A percentile compares a stretch with the other conserved stretches of the same genome.
These are phyloP conservation scores for Sandelia bainsii DNA, from an alignment of 2,797 vertebrate species.

Conservation along the genomic window DNA sequence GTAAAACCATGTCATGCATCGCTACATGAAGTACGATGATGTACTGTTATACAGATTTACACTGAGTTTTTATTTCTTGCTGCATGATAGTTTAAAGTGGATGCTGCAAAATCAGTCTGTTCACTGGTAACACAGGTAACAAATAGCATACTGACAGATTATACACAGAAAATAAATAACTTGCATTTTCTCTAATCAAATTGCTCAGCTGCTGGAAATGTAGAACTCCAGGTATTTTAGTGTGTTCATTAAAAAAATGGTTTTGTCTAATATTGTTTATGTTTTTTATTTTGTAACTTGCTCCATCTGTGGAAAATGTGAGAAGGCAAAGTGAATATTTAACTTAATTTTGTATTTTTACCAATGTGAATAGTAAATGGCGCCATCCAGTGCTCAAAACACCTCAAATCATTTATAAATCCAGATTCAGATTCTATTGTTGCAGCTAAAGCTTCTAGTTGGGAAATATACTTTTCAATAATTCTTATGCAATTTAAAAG, in stretches of 20 bases:
- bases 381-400: conserved; percentile 48
- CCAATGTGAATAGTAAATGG: conserved; percentile 14
- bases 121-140: too few species aligned
- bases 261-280: neutral
- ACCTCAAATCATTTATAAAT: neutral
- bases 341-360: neutral
- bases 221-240: too few species aligned
- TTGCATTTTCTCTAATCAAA: too few species aligned
- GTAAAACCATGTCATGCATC: neutral
- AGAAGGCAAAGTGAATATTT: neutral
- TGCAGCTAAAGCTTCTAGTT: neutral
- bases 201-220: too few species aligned
- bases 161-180: too few species aligned
- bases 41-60: too few species aligned
- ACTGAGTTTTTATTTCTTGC: too few species aligned
- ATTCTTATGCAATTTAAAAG: accelerated
- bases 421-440: neutral
- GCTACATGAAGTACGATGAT: too few species aligned
- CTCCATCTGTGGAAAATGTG: neutral
- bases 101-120: neutral
- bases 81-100: neutral
- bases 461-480: neutral
- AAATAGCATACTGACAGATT: too few species aligned
- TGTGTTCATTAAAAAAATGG: too few species aligned
- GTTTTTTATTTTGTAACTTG: neutral